phyloP scores from a whole-genome alignment of 2,113 vertebrate species.

The Stigmatopora argus region DNA sequence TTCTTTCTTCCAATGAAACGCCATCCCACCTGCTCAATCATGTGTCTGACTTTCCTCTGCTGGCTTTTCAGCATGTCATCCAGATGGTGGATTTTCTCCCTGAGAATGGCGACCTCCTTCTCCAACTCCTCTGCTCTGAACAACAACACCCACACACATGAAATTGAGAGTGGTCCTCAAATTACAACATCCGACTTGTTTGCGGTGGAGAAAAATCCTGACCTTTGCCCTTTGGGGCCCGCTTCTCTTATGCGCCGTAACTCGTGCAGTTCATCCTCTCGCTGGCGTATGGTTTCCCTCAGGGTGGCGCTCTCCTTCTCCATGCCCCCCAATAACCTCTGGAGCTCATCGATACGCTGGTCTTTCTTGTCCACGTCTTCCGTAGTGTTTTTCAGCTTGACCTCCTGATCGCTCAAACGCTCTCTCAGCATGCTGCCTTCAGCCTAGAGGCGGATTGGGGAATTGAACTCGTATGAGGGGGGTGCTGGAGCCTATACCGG shows the following conservation, averaged over 20 bases:
- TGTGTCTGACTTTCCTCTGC: slow-evolving; percentile 90
- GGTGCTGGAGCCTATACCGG: too few species aligned
- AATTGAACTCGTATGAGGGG: neutral
- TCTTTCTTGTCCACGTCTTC: slow-evolving; percentile 66
- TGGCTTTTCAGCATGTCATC: slow-evolving; percentile 95
- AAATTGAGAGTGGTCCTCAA: neutral
- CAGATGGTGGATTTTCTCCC: slow-evolving; percentile 91
- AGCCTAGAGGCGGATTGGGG: slow-evolving; percentile 54
- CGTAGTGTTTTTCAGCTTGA: slow-evolving; percentile 66
- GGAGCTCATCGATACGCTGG: slow-evolving; percentile 73
- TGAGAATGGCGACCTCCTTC: slow-evolving; percentile 81
- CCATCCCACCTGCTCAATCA: slow-evolving; percentile 89
- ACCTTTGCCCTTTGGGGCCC: slow-evolving; percentile 74
- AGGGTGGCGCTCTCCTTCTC: slow-evolving; percentile 80
- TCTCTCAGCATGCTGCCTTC: slow-evolving; percentile 72
- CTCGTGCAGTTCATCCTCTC: slow-evolving; percentile 73
- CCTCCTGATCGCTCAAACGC: slow-evolving; percentile 63
- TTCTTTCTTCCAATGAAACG: slow-evolving; percentile 8
- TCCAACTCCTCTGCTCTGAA: slow-evolving; percentile 79
- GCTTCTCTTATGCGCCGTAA: slow-evolving; percentile 69
- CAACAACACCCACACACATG: slow-evolving; percentile 20
- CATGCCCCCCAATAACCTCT: slow-evolving; percentile 79
- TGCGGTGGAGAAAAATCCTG: slow-evolving; percentile 27
- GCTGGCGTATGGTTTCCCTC: slow-evolving; percentile 70
- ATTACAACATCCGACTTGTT: neutral